A percentile compares a stretch with the other conserved stretches of the same genome.
phyloP scores from a whole-genome alignment of 1,140 invertebrate species.

The Ceratitis capitata region DNA sequence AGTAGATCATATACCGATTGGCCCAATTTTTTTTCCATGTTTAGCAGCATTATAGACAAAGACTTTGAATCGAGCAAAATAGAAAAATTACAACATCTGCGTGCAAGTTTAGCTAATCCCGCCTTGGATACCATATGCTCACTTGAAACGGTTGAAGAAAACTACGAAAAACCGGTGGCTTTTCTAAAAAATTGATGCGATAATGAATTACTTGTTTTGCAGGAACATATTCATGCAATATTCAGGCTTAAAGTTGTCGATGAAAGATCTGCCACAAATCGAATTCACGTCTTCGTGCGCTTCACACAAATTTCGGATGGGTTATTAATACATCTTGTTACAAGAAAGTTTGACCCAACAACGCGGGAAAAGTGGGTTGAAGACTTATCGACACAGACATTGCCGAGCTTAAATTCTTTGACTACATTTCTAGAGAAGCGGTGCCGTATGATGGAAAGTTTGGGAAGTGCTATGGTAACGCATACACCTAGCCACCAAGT shows the following conservation, averaged over 20 bases:
- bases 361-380: constrained; percentile 25
- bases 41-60: background rate
- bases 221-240: constrained; percentile 38
- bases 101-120: background rate
- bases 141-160: background rate
- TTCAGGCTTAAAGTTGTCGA: background rate
- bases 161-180: background rate
- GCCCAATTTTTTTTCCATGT: background rate
- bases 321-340: background rate
- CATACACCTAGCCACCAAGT: background rate
- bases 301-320: constrained; percentile 19
- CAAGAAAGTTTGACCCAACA: background rate
- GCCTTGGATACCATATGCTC: background rate
- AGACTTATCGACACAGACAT: background rate
- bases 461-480: background rate
- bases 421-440: background rate
- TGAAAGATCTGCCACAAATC: background rate
- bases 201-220: constrained; percentile 38
- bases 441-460: background rate
- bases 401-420: background rate
- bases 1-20: background rate
- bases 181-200: constrained; percentile 31
- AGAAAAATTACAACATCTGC: background rate
- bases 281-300: constrained; percentile 4
- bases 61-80: background rate